These are phyloP conservation scores for Philopotamus ludificatus DNA, from an alignment of 1,140 invertebrate genomes.

Conservation along the genomic window DNA sequence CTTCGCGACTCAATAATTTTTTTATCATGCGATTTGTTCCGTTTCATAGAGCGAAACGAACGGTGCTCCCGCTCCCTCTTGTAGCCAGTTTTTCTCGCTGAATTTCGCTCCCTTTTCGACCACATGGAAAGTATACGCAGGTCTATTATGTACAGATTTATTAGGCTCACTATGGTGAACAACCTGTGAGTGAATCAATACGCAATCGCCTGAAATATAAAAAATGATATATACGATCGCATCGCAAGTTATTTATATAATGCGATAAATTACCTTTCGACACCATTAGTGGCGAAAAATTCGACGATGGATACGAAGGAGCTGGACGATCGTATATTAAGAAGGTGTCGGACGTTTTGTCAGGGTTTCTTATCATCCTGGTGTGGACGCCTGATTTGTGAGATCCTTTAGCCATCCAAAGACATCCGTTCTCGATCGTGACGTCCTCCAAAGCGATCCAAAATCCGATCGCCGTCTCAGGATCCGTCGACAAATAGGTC, in stretches of 20 bases:
- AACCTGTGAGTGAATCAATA: constrained; percentile 90
- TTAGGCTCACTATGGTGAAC: constrained; percentile 91
- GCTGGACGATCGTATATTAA: constrained; percentile 65
- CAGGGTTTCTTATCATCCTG: constrained; percentile 70
- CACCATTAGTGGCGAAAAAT: constrained; percentile 78
- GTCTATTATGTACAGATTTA: constrained; percentile 76
- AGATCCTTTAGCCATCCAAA: constrained; percentile 89
- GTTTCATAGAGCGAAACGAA: constrained; percentile 50
- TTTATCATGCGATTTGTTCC: constrained; percentile 39
- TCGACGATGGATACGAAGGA: constrained; percentile 70
- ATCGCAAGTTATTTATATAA: background rate
- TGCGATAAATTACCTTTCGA: constrained; percentile 65
- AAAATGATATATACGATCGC: background rate
- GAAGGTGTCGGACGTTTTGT: constrained; percentile 60
- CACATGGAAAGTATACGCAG: constrained; percentile 95
- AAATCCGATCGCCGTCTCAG: constrained; percentile 74
- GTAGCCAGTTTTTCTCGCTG: constrained; percentile 84
- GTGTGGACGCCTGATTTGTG: constrained; percentile 79
- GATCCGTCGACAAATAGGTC: constrained; percentile 82
- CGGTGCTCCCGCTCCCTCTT: constrained; percentile 54
- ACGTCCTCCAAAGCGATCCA: constrained; percentile 96
- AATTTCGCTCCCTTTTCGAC: constrained; percentile 78
- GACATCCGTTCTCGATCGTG: constrained; percentile 88
- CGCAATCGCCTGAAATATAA: constrained; percentile 70
- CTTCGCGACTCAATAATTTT: too few relatives aligned